These are phyloP conservation scores for Brachyhypopomus occidentalis DNA, from an alignment of 2,113 vertebrate species.

Conservation along the genomic window DNA sequence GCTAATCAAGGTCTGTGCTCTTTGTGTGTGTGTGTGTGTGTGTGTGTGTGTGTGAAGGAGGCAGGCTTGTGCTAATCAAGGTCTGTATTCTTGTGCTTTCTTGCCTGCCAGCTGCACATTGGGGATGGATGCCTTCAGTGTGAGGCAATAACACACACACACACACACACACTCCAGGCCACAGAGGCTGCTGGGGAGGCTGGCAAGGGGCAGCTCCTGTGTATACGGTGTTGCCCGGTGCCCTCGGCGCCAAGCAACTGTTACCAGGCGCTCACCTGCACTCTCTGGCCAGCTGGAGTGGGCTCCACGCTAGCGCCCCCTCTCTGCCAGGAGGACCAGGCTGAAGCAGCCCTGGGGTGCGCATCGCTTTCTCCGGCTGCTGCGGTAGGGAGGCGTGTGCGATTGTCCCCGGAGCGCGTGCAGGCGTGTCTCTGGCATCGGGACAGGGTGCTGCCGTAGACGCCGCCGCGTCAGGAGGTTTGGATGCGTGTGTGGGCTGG, in stretches of 20 bases:
- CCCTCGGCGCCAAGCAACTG: background rate
- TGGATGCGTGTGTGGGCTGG: no score
- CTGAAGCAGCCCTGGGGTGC: no score
- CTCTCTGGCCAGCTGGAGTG: background rate
- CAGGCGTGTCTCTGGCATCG: no score
- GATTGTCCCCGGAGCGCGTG: no score
- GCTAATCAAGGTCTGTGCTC: conserved; percentile 13
- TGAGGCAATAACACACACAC: conserved; percentile 8
- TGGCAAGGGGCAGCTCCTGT: conserved; percentile 10
- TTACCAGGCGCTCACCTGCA: background rate
- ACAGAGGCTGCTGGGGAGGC: conserved; percentile 1
- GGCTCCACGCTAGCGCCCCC: no score
- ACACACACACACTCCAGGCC: conserved; percentile 4
- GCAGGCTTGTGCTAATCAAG: conserved; percentile 2
- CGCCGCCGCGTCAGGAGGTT: no score
- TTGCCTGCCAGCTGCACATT: conserved; percentile 21
- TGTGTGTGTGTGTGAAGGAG: background rate
- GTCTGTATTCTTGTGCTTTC: conserved; percentile 29
- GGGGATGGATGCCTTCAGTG: conserved; percentile 40
- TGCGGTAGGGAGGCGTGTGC: no score
- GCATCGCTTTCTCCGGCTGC: no score
- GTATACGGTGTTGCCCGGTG: background rate
- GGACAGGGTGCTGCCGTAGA: no score
- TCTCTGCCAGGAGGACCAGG: no score
- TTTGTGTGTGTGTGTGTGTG: conserved; percentile 13